A percentile compares a stretch with the other conserved stretches of the same genome.
These are phyloP conservation scores for Phymatocera aterrima DNA, from an alignment of 2,888 invertebrate genomes.

Conservation along the genomic window DNA sequence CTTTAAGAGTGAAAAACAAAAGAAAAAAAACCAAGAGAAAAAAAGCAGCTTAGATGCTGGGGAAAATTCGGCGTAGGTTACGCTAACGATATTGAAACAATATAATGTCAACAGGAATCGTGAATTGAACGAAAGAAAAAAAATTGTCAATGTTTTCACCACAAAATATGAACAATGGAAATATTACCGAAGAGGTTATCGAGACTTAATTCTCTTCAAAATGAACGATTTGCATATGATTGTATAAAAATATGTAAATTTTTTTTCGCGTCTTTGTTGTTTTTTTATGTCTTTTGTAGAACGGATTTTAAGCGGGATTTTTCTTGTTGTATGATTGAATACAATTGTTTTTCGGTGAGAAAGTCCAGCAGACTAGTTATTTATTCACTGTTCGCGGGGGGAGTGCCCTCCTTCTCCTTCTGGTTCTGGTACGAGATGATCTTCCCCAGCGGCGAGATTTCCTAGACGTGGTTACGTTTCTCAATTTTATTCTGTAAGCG, in stretches of 20 bases:
- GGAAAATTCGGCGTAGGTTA: neutral
- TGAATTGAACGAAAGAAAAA: neutral
- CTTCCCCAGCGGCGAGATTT: constrained; percentile 37
- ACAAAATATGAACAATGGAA: neutral
- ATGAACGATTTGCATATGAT: constrained; percentile 9
- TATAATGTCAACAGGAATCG: no score
- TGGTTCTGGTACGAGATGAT: constrained; percentile 23
- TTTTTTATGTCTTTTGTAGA: neutral
- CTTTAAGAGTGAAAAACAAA: neutral
- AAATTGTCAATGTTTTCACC: neutral
- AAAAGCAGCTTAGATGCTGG: neutral
- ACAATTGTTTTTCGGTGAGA: neutral
- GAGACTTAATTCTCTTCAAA: neutral
- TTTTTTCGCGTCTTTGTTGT: neutral
- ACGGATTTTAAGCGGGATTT: constrained; percentile 13
- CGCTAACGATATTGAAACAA: neutral
- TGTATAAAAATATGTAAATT: constrained; percentile 13
- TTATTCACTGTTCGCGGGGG: constrained; percentile 41
- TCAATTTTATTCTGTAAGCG: constrained; percentile 30
- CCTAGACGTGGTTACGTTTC: constrained; percentile 45
- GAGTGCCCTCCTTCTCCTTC: constrained; percentile 42
- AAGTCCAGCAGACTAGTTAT: constrained; percentile 34
- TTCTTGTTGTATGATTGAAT: neutral
- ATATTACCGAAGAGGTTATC: neutral
- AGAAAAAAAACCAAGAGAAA: neutral